Percentiles rank a stretch among this genome's conserved stretches.
These are phyloP conservation scores for Tylochromis polylepis DNA, from an alignment of 2,113 vertebrate species.

Conservation along the genomic window DNA sequence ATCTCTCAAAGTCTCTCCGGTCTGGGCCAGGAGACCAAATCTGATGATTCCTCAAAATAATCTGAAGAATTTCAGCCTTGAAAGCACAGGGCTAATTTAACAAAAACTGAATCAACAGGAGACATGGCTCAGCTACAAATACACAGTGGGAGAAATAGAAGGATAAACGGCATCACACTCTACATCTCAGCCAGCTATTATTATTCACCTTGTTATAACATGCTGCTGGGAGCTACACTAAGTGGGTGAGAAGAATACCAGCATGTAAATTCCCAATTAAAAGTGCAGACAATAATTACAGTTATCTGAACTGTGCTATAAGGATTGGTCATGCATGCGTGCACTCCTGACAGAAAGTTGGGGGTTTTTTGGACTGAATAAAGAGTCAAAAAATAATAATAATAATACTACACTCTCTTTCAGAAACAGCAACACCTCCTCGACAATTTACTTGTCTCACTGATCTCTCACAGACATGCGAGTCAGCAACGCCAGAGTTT, in stretches of 20 bases:
- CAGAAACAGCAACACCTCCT: background rate
- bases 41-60: background rate
- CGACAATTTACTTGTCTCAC: background rate
- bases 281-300: background rate
- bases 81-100: slow-evolving; percentile 12
- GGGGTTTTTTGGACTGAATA: background rate
- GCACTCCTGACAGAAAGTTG: background rate
- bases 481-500: background rate
- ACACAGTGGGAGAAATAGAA: background rate
- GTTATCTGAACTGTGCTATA: background rate
- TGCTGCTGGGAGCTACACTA: background rate
- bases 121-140: background rate
- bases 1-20: background rate
- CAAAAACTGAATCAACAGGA: slow-evolving; percentile 5
- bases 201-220: slow-evolving; percentile 1
- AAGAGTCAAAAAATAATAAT: background rate
- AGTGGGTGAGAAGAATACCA: background rate
- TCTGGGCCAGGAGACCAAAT: background rate
- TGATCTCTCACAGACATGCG: background rate
- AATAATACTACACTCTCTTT: background rate
- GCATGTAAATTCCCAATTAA: slow-evolving; percentile 5
- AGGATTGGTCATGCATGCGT: background rate
- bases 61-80: background rate
- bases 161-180: background rate
- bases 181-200: background rate